Conservation (phyloP, 2,113 vertebrate genomes). For the Sturnus vulgaris region DNA sequence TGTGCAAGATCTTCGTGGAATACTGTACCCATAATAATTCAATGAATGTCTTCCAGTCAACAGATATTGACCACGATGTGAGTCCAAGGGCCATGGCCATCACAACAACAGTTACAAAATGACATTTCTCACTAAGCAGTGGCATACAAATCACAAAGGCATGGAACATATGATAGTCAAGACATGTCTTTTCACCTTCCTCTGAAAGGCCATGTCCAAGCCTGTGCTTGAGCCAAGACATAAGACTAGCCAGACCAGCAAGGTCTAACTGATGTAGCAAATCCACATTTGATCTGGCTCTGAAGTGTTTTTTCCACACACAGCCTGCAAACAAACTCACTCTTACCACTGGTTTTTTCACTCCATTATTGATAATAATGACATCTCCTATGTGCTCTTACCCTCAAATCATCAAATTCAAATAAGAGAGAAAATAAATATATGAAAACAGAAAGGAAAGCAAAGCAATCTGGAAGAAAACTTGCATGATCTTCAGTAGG, state of each 20-base stretch:
- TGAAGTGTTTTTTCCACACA: neutral
- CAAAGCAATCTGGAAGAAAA: neutral
- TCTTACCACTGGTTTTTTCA: neutral
- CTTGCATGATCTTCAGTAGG: neutral
- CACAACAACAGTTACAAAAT: neutral
- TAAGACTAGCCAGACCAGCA: neutral
- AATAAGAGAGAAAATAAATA: neutral
- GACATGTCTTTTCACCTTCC: neutral
- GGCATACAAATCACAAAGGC: neutral
- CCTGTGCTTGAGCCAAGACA: neutral
- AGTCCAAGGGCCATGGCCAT: neutral
- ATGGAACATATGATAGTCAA: accelerated
- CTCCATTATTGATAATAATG: neutral
- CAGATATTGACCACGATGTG: neutral
- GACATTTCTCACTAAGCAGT: neutral
- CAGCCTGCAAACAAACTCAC: neutral
- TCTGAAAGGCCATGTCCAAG: neutral
- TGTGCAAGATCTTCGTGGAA: neutral
- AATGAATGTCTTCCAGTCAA: neutral
- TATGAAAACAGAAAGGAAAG: neutral
- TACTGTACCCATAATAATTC: neutral
- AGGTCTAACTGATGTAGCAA: neutral
- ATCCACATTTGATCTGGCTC: neutral
- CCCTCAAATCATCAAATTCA: neutral
- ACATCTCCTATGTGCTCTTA: neutral